Conservation (phyloP, 2,797 vertebrate genomes). For the Lepus townsendii region DNA sequence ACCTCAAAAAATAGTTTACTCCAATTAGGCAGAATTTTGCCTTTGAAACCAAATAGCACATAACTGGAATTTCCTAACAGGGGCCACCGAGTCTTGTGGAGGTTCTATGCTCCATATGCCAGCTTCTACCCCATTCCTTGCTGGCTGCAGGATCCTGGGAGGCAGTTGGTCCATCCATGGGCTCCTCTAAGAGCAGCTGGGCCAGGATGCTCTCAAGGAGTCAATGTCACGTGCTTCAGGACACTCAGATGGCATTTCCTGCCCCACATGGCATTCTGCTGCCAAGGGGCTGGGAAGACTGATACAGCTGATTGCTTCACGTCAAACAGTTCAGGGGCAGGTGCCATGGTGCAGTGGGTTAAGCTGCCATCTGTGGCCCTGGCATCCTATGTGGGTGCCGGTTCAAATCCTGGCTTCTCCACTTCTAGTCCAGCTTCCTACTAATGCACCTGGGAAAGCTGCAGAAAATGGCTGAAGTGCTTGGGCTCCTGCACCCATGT, state of each 20-base stretch:
- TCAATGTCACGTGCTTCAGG: background rate
- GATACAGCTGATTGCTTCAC: background rate
- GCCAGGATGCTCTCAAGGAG: background rate
- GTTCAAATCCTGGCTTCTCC: no score
- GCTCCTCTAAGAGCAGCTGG: background rate
- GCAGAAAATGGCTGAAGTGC: no score
- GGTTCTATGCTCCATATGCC: background rate
- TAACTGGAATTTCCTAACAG: slow-evolving; percentile 66
- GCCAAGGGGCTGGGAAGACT: background rate
- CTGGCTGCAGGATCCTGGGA: background rate
- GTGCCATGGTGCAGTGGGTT: no score
- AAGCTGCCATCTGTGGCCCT: no score
- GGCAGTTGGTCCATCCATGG: background rate
- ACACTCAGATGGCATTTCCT: background rate
- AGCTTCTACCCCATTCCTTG: background rate
- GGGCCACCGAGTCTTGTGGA: background rate
- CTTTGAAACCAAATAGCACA: slow-evolving; percentile 76
- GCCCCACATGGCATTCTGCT: background rate
- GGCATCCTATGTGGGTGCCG: no score
- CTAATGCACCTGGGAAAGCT: no score
- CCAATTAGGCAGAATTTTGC: slow-evolving; percentile 67
- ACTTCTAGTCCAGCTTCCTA: no score
- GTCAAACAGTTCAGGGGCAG: no score
- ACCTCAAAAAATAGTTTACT: slow-evolving; percentile 71
- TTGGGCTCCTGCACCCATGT: no score